Percentiles rank a stretch among this genome's conserved stretches.
These are phyloP conservation scores for Trichacis sp. DNA, from an alignment of 2,888 invertebrate species.

Conservation along the genomic window DNA sequence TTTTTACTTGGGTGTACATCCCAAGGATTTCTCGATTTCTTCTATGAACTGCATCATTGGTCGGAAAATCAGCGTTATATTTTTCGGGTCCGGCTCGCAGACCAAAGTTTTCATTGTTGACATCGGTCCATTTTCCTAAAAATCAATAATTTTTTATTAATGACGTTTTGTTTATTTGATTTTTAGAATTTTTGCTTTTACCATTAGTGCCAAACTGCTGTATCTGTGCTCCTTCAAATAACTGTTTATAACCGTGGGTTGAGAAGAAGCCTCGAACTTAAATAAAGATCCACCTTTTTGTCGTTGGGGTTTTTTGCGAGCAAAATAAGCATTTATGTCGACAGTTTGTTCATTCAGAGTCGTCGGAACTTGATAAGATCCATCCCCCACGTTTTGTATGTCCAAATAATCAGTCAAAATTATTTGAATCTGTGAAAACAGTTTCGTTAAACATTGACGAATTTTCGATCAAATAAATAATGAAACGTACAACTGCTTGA, in stretches of 20 bases:
- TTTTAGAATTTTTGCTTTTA: conserved; percentile 32
- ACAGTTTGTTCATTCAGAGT: conserved; percentile 66
- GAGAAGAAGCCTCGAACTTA: conserved; percentile 69
- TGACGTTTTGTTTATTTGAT: not conserved
- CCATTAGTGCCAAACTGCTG: conserved; percentile 65
- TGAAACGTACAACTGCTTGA: conserved; percentile 84
- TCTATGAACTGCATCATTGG: conserved; percentile 86
- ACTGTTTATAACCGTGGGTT: conserved; percentile 69
- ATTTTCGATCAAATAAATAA: too few species aligned
- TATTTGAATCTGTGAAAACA: conserved; percentile 78
- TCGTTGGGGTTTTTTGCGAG: conserved; percentile 69
- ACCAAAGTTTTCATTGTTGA: conserved; percentile 74
- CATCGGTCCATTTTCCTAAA: conserved; percentile 50
- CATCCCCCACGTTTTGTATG: conserved; percentile 81
- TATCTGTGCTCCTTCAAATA: conserved; percentile 66
- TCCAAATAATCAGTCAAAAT: conserved; percentile 89
- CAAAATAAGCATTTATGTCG: conserved; percentile 73
- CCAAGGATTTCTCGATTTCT: conserved; percentile 82
- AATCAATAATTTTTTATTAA: conserved; percentile 3
- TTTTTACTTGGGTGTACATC: conserved; percentile 72
- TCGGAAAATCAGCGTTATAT: conserved; percentile 83
- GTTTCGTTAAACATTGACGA: not conserved
- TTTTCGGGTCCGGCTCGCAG: conserved; percentile 80
- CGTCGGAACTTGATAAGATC: conserved; percentile 71
- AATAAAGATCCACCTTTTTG: conserved; percentile 54